phyloP scores from a whole-genome alignment of 2,113 vertebrate species.

The Aythya baeri region DNA sequence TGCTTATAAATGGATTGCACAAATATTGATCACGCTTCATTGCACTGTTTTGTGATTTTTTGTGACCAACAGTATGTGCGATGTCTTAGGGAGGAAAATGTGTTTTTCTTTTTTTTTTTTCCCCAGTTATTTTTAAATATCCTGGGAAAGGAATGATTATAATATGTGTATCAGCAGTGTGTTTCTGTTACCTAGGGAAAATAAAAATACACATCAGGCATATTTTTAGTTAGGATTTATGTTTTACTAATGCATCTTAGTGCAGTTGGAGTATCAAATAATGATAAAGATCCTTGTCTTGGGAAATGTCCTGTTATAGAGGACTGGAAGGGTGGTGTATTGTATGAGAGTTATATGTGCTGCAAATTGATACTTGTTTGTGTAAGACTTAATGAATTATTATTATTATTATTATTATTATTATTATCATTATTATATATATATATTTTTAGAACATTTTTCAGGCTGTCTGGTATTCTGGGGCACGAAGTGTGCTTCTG shows the following conservation, averaged over 20 bases:
- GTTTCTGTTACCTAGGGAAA: background rate
- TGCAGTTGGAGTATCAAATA: background rate
- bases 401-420: background rate
- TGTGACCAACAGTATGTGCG: background rate
- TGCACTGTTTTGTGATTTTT: conserved; percentile 9
- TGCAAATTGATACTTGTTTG: background rate
- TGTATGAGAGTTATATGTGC: background rate
- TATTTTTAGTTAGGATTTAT: background rate
- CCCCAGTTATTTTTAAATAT: background rate
- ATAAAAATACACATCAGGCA: background rate
- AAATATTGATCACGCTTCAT: conserved; percentile 4
- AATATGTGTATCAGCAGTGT: background rate
- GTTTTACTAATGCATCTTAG: background rate
- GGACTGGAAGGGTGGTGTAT: background rate
- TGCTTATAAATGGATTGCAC: background rate
- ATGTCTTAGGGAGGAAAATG: background rate
- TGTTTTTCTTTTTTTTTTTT: background rate
- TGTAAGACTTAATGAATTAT: background rate
- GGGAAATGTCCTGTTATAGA: background rate
- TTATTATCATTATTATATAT: background rate
- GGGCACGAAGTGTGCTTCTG: background rate
- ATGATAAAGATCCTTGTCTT: background rate
- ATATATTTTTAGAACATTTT: background rate
- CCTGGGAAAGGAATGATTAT: background rate
- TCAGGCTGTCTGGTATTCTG: background rate